Percentiles rank a stretch among this genome's conserved stretches.
These are phyloP conservation scores for Antedon mediterranea DNA, from an alignment of 53 echinoderm and acorn worm species.

Conservation along the genomic window DNA sequence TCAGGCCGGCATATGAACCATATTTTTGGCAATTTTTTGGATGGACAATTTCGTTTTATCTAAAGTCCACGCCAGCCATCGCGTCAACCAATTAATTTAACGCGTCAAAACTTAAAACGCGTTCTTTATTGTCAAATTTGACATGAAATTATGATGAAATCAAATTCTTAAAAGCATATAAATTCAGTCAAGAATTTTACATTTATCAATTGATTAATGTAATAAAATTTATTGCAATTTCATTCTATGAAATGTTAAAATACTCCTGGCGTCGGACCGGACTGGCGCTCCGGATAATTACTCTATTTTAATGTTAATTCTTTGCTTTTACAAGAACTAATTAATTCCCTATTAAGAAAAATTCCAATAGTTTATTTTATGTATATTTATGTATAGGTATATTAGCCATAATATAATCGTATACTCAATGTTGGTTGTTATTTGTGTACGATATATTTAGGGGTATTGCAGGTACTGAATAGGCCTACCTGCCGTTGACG, in stretches of 20 bases:
- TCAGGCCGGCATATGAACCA: not conserved
- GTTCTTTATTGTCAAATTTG: not conserved
- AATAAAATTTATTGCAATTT: not conserved
- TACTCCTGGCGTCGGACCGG: not conserved
- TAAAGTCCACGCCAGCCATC: not conserved
- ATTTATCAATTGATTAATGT: not conserved
- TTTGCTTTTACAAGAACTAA: too few relatives aligned
- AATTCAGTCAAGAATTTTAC: not conserved
- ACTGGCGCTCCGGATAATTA: not conserved
- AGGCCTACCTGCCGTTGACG: too few relatives aligned
- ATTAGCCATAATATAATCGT: too few relatives aligned
- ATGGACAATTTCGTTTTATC: not conserved
- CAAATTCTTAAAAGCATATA: not conserved
- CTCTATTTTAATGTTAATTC: too few relatives aligned
- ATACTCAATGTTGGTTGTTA: too few relatives aligned
- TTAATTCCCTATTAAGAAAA: too few relatives aligned
- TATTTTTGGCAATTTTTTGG: not conserved
- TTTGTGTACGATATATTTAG: too few relatives aligned
- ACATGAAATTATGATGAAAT: not conserved
- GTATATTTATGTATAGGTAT: too few relatives aligned
- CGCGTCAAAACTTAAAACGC: not conserved
- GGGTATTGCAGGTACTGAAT: too few relatives aligned
- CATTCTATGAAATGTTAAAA: not conserved
- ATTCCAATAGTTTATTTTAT: too few relatives aligned
- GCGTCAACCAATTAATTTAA: not conserved